Percentiles rank a stretch among this genome's conserved stretches.
phyloP scores from a whole-genome alignment of 2,797 vertebrate species.

The Paramormyrops hopkinsi region DNA sequence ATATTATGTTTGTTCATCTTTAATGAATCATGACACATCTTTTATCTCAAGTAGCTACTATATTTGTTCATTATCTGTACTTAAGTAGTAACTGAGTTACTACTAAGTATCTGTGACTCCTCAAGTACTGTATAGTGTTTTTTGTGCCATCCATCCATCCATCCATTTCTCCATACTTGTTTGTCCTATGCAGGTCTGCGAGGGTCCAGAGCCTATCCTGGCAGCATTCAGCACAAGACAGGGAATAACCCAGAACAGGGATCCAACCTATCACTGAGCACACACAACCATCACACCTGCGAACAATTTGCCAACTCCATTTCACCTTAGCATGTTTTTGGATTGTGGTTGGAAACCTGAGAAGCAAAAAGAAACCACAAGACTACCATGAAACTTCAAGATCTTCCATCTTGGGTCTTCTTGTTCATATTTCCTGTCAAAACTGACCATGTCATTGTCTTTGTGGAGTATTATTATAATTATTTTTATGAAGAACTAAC shows the following conservation, averaged over 20 bases:
- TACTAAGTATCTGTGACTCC: background rate
- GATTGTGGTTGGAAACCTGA: background rate
- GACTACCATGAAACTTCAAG: background rate
- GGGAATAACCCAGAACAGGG: background rate
- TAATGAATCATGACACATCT: background rate
- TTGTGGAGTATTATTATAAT: background rate
- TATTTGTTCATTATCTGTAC: background rate
- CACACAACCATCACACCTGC: background rate
- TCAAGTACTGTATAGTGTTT: background rate
- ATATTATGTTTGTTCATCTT: background rate
- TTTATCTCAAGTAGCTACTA: background rate
- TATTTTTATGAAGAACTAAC: background rate
- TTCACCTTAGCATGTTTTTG: background rate
- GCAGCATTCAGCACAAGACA: background rate
- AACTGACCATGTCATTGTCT: background rate
- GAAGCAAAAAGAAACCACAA: background rate
- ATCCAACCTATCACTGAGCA: background rate
- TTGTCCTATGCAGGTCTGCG: background rate
- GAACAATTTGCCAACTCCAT: background rate
- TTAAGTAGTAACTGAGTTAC: background rate
- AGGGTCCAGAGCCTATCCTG: background rate
- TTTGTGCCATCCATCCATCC: background rate
- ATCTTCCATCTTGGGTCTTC: background rate
- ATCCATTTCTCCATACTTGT: background rate
- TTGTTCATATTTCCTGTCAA: background rate